phyloP scores from a whole-genome alignment of 2,888 invertebrate genomes.

The Pseudanteris insignis region DNA sequence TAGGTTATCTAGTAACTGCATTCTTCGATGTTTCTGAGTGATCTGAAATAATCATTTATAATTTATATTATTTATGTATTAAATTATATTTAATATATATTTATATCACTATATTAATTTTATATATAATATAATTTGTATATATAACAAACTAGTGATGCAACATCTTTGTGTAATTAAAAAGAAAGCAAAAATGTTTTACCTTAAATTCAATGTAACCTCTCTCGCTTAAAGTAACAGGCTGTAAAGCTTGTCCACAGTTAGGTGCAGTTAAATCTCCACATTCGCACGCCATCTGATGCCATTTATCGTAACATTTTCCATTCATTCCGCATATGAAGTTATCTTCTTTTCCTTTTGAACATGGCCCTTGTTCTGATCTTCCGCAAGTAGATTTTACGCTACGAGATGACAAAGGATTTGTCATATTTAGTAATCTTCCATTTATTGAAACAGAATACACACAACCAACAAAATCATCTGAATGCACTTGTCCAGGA shows the following conservation, averaged over 20 bases:
- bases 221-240: conserved; percentile 81
- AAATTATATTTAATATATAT: background rate
- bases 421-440: conserved; percentile 81
- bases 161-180: too few species aligned
- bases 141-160: too few species aligned
- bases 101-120: background rate
- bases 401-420: conserved; percentile 77
- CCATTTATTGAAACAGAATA: conserved; percentile 92
- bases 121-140: too few species aligned
- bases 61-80: too few species aligned
- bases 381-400: conserved; percentile 82
- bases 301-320: conserved; percentile 87
- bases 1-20: conserved; percentile 84
- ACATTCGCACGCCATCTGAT: conserved; percentile 76
- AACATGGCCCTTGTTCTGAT: conserved; percentile 74
- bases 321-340: conserved; percentile 73
- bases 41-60: conserved; percentile 64
- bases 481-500: conserved; percentile 89
- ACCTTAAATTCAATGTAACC: conserved; percentile 79
- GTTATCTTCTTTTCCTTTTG: conserved; percentile 60
- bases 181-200: too few species aligned
- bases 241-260: conserved; percentile 80
- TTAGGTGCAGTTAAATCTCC: conserved; percentile 80
- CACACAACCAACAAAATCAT: conserved; percentile 93
- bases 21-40: conserved; percentile 85